Evolutionary conservation across 2,888 invertebrate species (phyloP).

Genomic region (Eupithecia tripunctaria): DNA sequence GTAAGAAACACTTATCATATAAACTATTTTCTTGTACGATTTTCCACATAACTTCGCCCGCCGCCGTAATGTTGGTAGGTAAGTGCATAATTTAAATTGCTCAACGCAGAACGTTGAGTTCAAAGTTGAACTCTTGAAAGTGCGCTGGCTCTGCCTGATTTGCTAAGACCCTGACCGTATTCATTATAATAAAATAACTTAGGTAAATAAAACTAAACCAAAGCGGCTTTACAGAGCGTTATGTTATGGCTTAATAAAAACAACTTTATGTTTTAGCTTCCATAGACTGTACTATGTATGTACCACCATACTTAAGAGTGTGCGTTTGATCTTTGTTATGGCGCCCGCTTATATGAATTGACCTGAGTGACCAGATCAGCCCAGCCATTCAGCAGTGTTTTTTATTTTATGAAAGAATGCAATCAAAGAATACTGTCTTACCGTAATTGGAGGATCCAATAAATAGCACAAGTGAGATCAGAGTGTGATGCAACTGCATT

Average conservation of each 20-base stretch:
- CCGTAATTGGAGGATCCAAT: constrained; percentile 57
- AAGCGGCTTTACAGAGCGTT: background rate
- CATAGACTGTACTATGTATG: background rate
- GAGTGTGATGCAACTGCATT: constrained; percentile 53
- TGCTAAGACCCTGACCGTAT: background rate
- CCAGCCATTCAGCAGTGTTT: background rate
- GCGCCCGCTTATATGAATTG: background rate
- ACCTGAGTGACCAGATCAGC: background rate
- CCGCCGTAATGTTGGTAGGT: background rate
- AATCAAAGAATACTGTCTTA: constrained; percentile 43
- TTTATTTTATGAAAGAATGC: background rate
- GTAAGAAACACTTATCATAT: background rate
- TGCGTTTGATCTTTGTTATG: background rate
- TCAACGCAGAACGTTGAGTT: constrained; percentile 1
- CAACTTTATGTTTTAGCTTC: background rate
- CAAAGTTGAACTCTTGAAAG: constrained; percentile 9
- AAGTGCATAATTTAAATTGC: background rate
- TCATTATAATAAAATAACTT: background rate
- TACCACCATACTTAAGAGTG: background rate
- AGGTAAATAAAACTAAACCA: background rate
- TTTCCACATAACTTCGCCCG: background rate
- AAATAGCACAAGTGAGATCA: constrained; percentile 49
- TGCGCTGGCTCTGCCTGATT: background rate
- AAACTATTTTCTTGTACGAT: background rate
- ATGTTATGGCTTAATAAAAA: background rate